Base-by-base conservation (phyloP, 64 coral and sea anemone species). In the Porites lutea region DNA sequence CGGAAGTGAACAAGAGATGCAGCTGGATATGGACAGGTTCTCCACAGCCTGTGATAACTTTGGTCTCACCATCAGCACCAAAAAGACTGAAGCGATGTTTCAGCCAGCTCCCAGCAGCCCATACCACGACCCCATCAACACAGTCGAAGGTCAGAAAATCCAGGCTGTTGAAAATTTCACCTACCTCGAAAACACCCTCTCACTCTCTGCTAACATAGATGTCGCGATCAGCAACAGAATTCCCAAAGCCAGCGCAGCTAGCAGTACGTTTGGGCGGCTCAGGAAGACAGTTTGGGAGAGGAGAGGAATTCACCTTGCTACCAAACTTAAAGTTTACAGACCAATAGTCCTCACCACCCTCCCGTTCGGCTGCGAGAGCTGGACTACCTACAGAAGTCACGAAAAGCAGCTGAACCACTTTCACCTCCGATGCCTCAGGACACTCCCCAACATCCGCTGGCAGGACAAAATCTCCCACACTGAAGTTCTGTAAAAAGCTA, bases 151-250 rank as follows among this genome's bases (percentile, higher is more conserved):
- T 19, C 15, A 19, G 1, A 89, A 23, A 65, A 55, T 89, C 6
- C 71, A 89, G 59, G 43, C 87, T 21, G 73, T 89, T 11, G 87
- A 89, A 21, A 78, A 0, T 10, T 89, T 89, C 87, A 89, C 87
- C 61, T 89, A 77, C 59, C 87, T 89, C 8, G 74, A 72, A 43
- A 77, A 72, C 59, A 89, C 87, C 47, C 72, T 89, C 13, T 78
- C 87, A 46, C 65, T 37, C 1, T 37, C 27, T 37, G 27, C 27
- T 37, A 37, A 37, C 27, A 37, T 37, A 0, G 1, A 37, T 37
- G 27, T 37, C 27, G 27, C 0, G 27, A 37, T 37, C 27, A 37
- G 65, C 62, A 66, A 66, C 58, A 5, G 57, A 10, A 89, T 78
- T 51, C 2, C 87, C 10, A 89, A 89, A 51, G 87, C 87, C 2